Evolutionary conservation across 2,888 invertebrate species (phyloP).

Genomic region (Acrocera orbiculus): DNA sequence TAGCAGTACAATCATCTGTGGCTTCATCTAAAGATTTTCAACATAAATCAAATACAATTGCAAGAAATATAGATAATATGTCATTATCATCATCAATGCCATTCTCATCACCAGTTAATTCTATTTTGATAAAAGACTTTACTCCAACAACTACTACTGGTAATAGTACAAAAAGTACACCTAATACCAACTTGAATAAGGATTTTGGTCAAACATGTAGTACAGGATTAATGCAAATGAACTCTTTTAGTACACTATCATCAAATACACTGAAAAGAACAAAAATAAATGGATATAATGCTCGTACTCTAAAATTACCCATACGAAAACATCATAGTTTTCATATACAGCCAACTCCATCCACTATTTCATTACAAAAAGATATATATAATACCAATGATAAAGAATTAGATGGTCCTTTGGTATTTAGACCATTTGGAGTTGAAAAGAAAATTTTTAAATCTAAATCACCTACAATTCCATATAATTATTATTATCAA

Average conservation of each 20-base stretch:
- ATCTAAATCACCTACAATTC: conserved; percentile 24
- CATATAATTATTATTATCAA: conserved; percentile 18
- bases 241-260: too few species aligned
- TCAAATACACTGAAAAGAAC: too few species aligned
- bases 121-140: too few species aligned
- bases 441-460: conserved; percentile 28
- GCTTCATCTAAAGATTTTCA: too few species aligned
- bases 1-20: conserved; percentile 10
- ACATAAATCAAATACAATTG: too few species aligned
- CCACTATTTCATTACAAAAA: conserved; percentile 15
- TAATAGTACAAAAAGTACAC: too few species aligned
- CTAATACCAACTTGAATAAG: conserved; percentile 8
- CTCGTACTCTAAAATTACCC: conserved; percentile 25
- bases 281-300: conserved; percentile 12
- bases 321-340: conserved; percentile 31
- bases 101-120: too few species aligned
- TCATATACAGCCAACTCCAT: conserved; percentile 29
- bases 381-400: conserved; percentile 4
- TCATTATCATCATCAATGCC: too few species aligned
- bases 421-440: conserved; percentile 23
- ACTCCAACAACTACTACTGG: too few species aligned
- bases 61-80: too few species aligned
- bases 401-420: conserved; percentile 17
- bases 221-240: too few species aligned
- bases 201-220: conserved; percentile 7